Evolutionary conservation across 2,888 invertebrate species (phyloP).

Genomic region (Sylvicola cinctus): DNA sequence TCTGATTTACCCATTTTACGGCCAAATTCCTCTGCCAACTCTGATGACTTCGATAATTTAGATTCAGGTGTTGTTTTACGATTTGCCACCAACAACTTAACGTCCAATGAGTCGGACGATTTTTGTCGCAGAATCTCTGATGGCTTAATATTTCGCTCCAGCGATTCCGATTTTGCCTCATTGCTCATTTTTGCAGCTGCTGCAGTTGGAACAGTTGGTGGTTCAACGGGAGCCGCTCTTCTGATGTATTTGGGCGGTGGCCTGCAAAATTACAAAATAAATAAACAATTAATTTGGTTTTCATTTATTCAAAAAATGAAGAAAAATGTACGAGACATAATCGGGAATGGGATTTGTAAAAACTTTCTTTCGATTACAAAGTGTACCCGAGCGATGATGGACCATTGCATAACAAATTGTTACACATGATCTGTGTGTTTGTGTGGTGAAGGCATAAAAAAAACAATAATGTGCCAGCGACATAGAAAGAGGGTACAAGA

Average conservation of each 20-base stretch:
- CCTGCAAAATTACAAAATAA: slow-evolving; percentile 18
- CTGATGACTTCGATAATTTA: slow-evolving; percentile 17
- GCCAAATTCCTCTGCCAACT: slow-evolving; percentile 23
- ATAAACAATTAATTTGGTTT: slow-evolving; percentile 3
- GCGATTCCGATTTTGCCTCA: slow-evolving; percentile 14
- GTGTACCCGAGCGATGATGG: too few species aligned
- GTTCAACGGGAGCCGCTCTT: slow-evolving; percentile 33
- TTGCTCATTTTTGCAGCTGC: slow-evolving; percentile 20
- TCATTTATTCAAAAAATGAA: too few species aligned
- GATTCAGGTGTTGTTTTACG: slow-evolving; percentile 22
- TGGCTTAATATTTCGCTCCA: slow-evolving; percentile 25
- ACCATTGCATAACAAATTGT: too few species aligned
- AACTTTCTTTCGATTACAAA: too few species aligned
- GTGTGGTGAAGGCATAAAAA: too few species aligned
- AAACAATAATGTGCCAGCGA: too few species aligned
- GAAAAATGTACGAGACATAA: too few species aligned
- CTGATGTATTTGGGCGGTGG: slow-evolving; percentile 43
- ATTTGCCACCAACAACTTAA: slow-evolving; percentile 19
- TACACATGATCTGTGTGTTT: too few species aligned
- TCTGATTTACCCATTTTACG: slow-evolving; percentile 24
- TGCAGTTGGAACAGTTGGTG: slow-evolving; percentile 27
- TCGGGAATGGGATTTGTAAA: too few species aligned
- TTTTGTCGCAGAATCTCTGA: slow-evolving; percentile 26
- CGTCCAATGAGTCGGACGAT: slow-evolving; percentile 23
- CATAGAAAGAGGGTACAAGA: too few species aligned